Conservation (phyloP, 1,140 invertebrate species). For the Steinernema khuongi region DNA sequence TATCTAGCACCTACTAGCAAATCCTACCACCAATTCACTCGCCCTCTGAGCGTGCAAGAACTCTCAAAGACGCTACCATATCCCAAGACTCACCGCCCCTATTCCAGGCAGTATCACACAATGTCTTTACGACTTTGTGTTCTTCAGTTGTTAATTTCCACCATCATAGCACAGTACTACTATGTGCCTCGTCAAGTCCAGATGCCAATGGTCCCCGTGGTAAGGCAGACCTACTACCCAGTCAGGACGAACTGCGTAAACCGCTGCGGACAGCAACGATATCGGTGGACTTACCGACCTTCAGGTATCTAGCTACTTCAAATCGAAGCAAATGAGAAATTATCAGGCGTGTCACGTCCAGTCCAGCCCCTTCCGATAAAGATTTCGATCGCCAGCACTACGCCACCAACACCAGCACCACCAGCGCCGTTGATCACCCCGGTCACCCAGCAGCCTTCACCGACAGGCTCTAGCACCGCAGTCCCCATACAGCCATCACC, state of each 20-base stretch:
- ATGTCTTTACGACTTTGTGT: background rate
- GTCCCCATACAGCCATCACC: background rate
- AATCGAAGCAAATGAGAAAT: background rate
- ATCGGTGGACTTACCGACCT: constrained; percentile 47
- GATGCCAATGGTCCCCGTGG: constrained; percentile 21
- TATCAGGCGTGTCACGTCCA: constrained; percentile 27
- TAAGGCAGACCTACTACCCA: constrained; percentile 44
- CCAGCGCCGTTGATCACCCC: constrained; percentile 14
- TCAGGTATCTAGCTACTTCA: background rate
- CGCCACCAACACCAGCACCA: constrained; percentile 4
- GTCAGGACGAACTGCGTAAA: constrained; percentile 47
- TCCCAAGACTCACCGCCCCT: background rate
- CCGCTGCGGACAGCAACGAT: constrained; percentile 45
- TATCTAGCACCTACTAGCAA: too few relatives aligned
- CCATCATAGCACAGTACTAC: background rate
- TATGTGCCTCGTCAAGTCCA: background rate
- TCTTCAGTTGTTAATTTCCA: background rate
- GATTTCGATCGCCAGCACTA: background rate
- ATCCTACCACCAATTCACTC: too few relatives aligned
- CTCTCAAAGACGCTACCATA: background rate
- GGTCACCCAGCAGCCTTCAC: background rate
- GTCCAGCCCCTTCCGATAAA: constrained; percentile 19
- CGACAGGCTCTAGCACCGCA: background rate
- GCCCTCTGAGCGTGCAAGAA: background rate
- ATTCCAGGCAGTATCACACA: background rate